phyloP scores from a whole-genome alignment of 1,140 invertebrate species.

The Pinna nobilis region DNA sequence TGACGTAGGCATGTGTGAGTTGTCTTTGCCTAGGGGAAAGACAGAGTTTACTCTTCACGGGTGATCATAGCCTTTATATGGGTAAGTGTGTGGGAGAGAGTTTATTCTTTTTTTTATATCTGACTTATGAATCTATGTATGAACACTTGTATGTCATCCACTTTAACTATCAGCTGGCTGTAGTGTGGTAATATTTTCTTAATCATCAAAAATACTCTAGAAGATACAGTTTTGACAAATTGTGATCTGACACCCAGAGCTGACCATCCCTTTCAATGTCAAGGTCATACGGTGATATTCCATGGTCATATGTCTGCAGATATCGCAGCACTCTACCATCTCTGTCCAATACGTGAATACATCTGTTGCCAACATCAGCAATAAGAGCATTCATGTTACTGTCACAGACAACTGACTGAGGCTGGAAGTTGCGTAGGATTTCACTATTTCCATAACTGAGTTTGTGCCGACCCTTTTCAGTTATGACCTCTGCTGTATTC shows the following conservation, averaged over 20 bases:
- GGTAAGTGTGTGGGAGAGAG: too few relatives aligned
- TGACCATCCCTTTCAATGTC: not conserved
- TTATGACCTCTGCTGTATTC: not conserved
- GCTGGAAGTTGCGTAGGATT: not conserved
- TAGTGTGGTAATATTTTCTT: not conserved
- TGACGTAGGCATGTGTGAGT: too few relatives aligned
- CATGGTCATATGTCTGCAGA: not conserved
- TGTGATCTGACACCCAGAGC: not conserved
- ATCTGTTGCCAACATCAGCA: not conserved
- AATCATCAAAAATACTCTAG: constrained; percentile 3
- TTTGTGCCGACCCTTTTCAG: not conserved
- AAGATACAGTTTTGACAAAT: not conserved
- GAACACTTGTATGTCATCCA: too few relatives aligned
- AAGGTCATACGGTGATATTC: not conserved
- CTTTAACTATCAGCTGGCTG: too few relatives aligned
- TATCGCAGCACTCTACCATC: constrained; percentile 4
- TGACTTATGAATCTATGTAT: too few relatives aligned
- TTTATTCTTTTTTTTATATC: too few relatives aligned
- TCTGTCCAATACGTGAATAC: constrained; percentile 1
- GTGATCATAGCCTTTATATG: too few relatives aligned
- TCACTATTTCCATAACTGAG: constrained; percentile 3
- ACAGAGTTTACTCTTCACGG: too few relatives aligned
- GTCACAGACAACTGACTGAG: not conserved
- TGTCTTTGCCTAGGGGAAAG: too few relatives aligned
- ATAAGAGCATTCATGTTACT: constrained; percentile 1